phyloP scores from a whole-genome alignment of 2,888 invertebrate genomes.

The Habroteleia sp. region DNA sequence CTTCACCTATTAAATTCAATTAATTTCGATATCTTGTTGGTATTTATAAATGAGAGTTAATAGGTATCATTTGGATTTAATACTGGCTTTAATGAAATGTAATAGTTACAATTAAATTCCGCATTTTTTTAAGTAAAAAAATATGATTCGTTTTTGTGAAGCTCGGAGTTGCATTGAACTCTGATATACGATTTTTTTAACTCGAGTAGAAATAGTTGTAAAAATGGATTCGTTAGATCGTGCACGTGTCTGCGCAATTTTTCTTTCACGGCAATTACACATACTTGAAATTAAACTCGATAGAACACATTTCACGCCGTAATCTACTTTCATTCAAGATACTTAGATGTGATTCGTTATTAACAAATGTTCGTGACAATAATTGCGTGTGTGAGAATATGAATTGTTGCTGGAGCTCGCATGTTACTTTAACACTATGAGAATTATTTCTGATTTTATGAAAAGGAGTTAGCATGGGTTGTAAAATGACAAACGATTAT shows the following conservation, averaged over 20 bases:
- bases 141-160: too few species aligned
- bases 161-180: too few species aligned
- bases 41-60: too few species aligned
- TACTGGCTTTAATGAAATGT: too few species aligned
- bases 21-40: too few species aligned
- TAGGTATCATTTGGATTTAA: too few species aligned
- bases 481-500: slow-evolving; percentile 51
- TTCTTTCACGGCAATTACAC: slow-evolving; percentile 42
- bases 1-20: too few species aligned
- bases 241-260: slow-evolving; percentile 24
- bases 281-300: slow-evolving; percentile 37
- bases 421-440: slow-evolving; percentile 37
- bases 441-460: slow-evolving; percentile 45
- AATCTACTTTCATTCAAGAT: slow-evolving; percentile 59
- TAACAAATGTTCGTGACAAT: slow-evolving; percentile 57
- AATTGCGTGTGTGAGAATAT: slow-evolving; percentile 56
- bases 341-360: slow-evolving; percentile 55
- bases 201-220: slow-evolving; percentile 10
- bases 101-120: too few species aligned
- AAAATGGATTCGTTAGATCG: slow-evolving; percentile 8
- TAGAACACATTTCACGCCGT: slow-evolving; percentile 26
- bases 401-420: slow-evolving; percentile 40
- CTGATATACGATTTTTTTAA: slow-evolving; percentile 1
- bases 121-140: too few species aligned
- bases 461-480: slow-evolving; percentile 30